phyloP scores from a whole-genome alignment of 2,888 invertebrate species.

The Amiota mariae region DNA sequence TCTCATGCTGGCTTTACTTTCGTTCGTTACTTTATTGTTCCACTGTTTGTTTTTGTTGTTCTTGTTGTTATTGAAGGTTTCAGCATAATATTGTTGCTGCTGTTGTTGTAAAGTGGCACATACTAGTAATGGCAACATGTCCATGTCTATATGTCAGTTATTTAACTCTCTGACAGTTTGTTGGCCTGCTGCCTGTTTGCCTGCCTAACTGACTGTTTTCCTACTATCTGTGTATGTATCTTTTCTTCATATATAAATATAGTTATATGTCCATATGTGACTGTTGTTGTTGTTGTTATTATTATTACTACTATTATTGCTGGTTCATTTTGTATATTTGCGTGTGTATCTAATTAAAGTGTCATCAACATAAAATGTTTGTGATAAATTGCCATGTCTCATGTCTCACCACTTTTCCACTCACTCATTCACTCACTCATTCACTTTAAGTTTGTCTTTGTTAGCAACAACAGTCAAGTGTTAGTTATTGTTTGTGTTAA shows the following conservation, averaged over 20 bases:
- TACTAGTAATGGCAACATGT: constrained; percentile 17
- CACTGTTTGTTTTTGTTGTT: constrained; percentile 33
- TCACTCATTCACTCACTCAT: neutral
- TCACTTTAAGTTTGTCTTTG: neutral
- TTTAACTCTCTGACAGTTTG: constrained; percentile 19
- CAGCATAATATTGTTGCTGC: neutral
- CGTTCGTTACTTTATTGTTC: neutral
- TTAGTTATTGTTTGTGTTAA: constrained; percentile 59
- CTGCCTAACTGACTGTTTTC: constrained; percentile 35
- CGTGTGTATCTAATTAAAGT: constrained; percentile 67
- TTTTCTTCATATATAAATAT: too few species aligned
- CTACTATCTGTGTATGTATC: too few species aligned
- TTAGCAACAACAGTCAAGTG: constrained; percentile 55
- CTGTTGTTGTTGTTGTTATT: constrained; percentile 9
- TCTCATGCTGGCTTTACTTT: constrained; percentile 5
- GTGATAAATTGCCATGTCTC: constrained; percentile 67
- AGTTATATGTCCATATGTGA: too few species aligned
- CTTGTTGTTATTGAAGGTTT: neutral
- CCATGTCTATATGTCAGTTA: constrained; percentile 16
- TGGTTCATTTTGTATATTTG: constrained; percentile 35
- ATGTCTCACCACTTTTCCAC: neutral
- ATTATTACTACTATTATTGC: too few species aligned
- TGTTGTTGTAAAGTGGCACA: constrained; percentile 11
- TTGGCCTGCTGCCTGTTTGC: constrained; percentile 23
- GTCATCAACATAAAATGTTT: constrained; percentile 64